Conservation (phyloP, 2,888 invertebrate genomes). For the Antheraea yamamai region DNA sequence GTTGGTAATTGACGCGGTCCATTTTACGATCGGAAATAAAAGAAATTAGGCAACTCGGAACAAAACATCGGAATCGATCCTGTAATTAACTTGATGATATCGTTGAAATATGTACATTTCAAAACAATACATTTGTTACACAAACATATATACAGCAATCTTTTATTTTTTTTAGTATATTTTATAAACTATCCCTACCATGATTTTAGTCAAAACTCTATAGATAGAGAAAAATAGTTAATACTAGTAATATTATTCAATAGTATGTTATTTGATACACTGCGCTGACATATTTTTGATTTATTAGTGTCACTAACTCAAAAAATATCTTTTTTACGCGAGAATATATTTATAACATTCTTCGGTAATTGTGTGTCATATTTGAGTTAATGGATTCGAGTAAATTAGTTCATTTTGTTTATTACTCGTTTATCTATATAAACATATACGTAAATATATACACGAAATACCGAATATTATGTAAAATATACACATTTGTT, state of each 20-base stretch:
- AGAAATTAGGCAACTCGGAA: conserved; percentile 11
- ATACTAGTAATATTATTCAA: too few relatives aligned
- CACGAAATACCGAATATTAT: neutral
- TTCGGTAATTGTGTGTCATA: neutral
- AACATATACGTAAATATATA: neutral
- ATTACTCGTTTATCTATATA: neutral
- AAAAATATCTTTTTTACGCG: too few relatives aligned
- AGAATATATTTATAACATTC: neutral
- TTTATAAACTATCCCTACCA: too few relatives aligned
- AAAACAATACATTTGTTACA: neutral
- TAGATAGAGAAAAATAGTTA: too few relatives aligned
- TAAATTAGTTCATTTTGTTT: neutral
- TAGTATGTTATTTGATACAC: too few relatives aligned
- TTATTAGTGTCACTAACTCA: too few relatives aligned
- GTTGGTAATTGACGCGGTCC: conserved; percentile 18
- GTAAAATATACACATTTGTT: neutral
- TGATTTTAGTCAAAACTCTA: too few relatives aligned
- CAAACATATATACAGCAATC: neutral
- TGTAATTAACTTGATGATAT: conserved; percentile 2
- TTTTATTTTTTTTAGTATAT: neutral
- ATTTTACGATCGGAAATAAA: conserved; percentile 26
- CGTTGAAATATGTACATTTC: neutral
- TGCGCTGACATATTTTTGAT: too few relatives aligned
- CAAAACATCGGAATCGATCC: conserved; percentile 15
- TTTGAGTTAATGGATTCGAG: neutral